Percentiles rank a stretch among this genome's conserved stretches.
Conservation (phyloP, 2,888 invertebrate species). For the Catocala sponsa region DNA sequence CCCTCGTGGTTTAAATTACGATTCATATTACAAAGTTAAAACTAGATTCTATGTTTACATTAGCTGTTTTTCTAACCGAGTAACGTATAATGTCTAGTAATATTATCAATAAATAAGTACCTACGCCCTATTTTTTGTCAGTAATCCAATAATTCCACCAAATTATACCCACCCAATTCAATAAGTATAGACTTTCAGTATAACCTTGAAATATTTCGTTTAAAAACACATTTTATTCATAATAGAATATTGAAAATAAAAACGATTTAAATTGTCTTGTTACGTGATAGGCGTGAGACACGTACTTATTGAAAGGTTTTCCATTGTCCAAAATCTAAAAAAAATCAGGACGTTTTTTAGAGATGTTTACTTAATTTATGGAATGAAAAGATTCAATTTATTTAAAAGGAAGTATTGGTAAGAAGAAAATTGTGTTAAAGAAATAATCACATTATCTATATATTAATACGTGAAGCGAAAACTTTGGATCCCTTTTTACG, state of each 20-base stretch:
- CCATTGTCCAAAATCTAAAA: constrained; percentile 24
- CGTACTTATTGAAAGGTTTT: constrained; percentile 29
- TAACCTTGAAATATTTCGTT: constrained; percentile 30
- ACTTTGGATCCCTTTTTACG: no score
- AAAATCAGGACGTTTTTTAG: constrained; percentile 14
- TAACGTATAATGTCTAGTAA: no score
- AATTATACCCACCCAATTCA: constrained; percentile 12
- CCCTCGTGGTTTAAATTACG: no score
- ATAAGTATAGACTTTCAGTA: constrained; percentile 24
- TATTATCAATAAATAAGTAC: no score
- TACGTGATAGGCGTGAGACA: constrained; percentile 21
- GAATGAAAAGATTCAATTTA: not conserved
- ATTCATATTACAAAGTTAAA: no score
- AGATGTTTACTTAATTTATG: constrained; percentile 2
- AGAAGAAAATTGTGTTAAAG: no score
- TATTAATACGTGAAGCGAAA: no score
- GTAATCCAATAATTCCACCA: not conserved
- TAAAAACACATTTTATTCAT: constrained; percentile 27
- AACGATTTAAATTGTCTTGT: constrained; percentile 20
- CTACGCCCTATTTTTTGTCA: no score
- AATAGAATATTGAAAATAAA: constrained; percentile 29
- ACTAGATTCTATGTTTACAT: no score
- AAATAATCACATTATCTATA: no score
- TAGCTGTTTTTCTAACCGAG: no score
- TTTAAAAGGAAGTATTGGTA: not conserved